phyloP scores from a whole-genome alignment of 2,113 vertebrate genomes.

The Arizona elegans region DNA sequence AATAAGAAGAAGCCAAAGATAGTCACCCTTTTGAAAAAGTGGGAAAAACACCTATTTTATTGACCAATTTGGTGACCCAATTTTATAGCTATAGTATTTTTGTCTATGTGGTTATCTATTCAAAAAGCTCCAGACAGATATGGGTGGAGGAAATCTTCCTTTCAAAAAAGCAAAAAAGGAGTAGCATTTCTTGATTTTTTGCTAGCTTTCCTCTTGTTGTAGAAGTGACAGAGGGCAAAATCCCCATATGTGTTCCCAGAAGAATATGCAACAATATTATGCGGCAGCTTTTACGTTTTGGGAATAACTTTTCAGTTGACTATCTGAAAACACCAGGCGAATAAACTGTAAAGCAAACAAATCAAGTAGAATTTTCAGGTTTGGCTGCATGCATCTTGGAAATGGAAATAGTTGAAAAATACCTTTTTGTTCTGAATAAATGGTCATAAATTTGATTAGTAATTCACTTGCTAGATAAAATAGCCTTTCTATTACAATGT shows the following conservation, averaged over 20 bases:
- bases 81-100: background rate
- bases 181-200: background rate
- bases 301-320: background rate
- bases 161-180: background rate
- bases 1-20: background rate
- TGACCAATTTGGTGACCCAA: background rate
- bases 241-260: background rate
- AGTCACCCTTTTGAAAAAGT: background rate
- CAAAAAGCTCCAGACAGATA: background rate
- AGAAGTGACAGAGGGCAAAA: background rate
- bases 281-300: background rate
- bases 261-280: background rate
- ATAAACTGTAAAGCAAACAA: background rate
- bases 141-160: background rate
- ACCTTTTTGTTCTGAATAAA: background rate
- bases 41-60: background rate
- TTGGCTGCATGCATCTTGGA: background rate
- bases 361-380: background rate
- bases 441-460: background rate
- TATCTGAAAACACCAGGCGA: background rate
- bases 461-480: background rate
- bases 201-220: background rate
- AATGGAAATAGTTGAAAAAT: background rate
- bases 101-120: background rate
- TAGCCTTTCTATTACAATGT: background rate